Evolutionary conservation across 2,888 invertebrate genomes (phyloP).

Genomic region (Tillus elongatus): DNA sequence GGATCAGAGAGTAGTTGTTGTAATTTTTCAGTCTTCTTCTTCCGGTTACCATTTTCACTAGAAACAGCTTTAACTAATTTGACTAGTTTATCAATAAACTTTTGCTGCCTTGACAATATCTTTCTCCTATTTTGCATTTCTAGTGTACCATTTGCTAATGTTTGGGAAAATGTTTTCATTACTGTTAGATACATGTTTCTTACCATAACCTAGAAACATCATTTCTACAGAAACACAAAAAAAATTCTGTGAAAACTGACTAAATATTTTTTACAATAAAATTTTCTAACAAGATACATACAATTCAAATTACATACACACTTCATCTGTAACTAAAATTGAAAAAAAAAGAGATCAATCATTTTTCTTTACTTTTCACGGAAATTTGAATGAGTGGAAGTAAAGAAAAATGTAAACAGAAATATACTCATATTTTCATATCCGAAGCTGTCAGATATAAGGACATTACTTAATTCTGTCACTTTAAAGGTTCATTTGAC

Average conservation of each 20-base stretch:
- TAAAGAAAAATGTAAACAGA: too few species aligned
- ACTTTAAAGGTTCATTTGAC: too few species aligned
- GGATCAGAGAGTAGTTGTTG: conserved; percentile 74
- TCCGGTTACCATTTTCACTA: conserved; percentile 82
- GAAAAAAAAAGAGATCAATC: too few species aligned
- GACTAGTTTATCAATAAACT: conserved; percentile 85
- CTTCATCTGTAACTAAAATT: too few species aligned
- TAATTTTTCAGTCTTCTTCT: conserved; percentile 83
- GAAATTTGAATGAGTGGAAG: too few species aligned
- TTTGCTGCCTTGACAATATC: conserved; percentile 75
- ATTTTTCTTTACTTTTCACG: too few species aligned
- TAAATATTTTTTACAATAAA: neutral
- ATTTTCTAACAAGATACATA: too few species aligned
- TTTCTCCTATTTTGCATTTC: conserved; percentile 66
- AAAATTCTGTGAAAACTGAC: neutral
- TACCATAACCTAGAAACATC: conserved; percentile 35
- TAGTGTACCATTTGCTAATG: conserved; percentile 57
- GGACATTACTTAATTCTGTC: too few species aligned
- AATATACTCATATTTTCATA: too few species aligned
- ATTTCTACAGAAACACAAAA: too few species aligned
- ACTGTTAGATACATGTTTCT: conserved; percentile 84
- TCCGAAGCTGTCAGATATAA: too few species aligned
- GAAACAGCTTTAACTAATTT: conserved; percentile 79
- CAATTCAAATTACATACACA: too few species aligned
- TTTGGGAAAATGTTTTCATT: conserved; percentile 74